Evolutionary conservation across 2,888 invertebrate species (phyloP).

Genomic region (Archips xylosteana): DNA sequence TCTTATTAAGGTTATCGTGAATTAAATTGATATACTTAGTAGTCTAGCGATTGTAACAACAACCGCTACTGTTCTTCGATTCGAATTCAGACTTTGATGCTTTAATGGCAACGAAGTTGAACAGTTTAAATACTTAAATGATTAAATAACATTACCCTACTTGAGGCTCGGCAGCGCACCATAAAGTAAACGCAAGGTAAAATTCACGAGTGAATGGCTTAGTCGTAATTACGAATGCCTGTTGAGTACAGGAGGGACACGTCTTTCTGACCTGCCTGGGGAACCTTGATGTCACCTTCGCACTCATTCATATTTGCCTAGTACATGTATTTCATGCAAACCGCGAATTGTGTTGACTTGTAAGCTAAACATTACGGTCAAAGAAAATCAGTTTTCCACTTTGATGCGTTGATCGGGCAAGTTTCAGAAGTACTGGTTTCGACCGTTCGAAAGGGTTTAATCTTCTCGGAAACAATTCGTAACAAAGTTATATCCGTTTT

Average conservation of each 20-base stretch:
- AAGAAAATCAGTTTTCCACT: slow-evolving; percentile 31
- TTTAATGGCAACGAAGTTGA: slow-evolving; percentile 25
- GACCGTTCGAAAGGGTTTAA: slow-evolving; percentile 24
- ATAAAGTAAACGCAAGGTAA: slow-evolving; percentile 72
- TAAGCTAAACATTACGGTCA: slow-evolving; percentile 21
- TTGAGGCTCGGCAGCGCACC: slow-evolving; percentile 33
- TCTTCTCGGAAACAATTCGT: slow-evolving; percentile 39
- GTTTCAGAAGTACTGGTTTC: slow-evolving; percentile 20
- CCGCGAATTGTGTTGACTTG: slow-evolving; percentile 24
- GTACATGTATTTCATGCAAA: slow-evolving; percentile 15
- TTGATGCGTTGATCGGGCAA: slow-evolving; percentile 33
- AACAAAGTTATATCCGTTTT: slow-evolving; percentile 39
- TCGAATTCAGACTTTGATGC: slow-evolving; percentile 6
- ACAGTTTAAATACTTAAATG: slow-evolving; percentile 31
- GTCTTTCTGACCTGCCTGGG: slow-evolving; percentile 62
- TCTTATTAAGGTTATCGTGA: slow-evolving; percentile 43
- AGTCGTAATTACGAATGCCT: slow-evolving; percentile 65
- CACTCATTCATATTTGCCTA: slow-evolving; percentile 56
- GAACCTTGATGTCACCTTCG: slow-evolving; percentile 67
- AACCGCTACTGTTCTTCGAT: slow-evolving; percentile 16
- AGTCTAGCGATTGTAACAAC: slow-evolving; percentile 6
- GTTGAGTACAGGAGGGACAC: slow-evolving; percentile 38
- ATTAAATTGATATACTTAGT: slow-evolving; percentile 27
- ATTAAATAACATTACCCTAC: slow-evolving; percentile 39
- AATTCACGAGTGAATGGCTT: slow-evolving; percentile 77